phyloP scores from a whole-genome alignment of 2,888 invertebrate genomes.

The Calephelis perditalis region DNA sequence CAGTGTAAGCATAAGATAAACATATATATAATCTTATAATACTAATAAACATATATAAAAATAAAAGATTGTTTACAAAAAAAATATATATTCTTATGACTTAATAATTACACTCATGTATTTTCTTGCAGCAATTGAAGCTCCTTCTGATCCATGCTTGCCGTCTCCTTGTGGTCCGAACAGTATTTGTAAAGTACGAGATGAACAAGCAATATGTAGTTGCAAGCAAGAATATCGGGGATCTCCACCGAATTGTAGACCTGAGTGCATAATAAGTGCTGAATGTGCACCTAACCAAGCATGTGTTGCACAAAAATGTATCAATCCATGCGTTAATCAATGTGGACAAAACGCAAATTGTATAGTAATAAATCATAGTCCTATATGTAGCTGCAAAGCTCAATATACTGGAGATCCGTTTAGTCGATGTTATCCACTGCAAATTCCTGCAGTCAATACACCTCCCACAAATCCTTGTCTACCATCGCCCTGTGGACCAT shows the following conservation, averaged over 20 bases:
- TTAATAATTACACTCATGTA: background rate
- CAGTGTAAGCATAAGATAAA: no score
- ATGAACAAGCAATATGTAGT: conserved; percentile 84
- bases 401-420: conserved; percentile 83
- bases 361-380: conserved; percentile 84
- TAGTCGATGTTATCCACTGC: conserved; percentile 71
- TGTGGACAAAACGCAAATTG: conserved; percentile 87
- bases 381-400: conserved; percentile 82
- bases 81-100: background rate
- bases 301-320: conserved; percentile 83
- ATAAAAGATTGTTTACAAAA: background rate
- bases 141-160: conserved; percentile 79
- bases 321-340: conserved; percentile 83
- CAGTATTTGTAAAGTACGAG: conserved; percentile 85
- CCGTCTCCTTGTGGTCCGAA: conserved; percentile 91
- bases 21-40: no score
- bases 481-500: conserved; percentile 82
- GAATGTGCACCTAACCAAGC: conserved; percentile 84
- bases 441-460: conserved; percentile 36
- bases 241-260: conserved; percentile 83
- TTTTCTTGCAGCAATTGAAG: conserved; percentile 44
- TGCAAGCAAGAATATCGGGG: conserved; percentile 82
- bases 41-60: conserved; percentile 17
- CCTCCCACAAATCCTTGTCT: conserved; percentile 73
- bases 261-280: conserved; percentile 84